phyloP scores from a whole-genome alignment of 2,888 invertebrate species.

The Drosophila parthenogenetica region DNA sequence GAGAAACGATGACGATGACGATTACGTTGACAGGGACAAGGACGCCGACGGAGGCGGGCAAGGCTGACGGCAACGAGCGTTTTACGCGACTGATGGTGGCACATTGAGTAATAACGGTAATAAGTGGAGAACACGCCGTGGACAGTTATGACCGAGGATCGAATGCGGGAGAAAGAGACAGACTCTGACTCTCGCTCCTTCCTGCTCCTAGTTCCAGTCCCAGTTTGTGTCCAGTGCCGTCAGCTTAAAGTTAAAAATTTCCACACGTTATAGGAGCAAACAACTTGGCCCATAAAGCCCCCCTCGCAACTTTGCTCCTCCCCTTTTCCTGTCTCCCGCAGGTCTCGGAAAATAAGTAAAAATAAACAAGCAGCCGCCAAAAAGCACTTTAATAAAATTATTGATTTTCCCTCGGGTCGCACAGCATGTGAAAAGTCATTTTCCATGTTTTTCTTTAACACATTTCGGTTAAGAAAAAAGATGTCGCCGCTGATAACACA shows the following conservation, averaged over 20 bases:
- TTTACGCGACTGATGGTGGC: slow-evolving; percentile 74
- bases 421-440: slow-evolving; percentile 39
- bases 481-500: background rate
- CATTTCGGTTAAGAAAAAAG: background rate
- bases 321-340: slow-evolving; percentile 2
- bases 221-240: slow-evolving; percentile 5
- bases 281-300: background rate
- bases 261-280: slow-evolving; percentile 48
- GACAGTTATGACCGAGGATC: slow-evolving; percentile 9
- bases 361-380: slow-evolving; percentile 32
- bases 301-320: background rate
- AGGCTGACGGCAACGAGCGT: slow-evolving; percentile 75
- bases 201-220: background rate
- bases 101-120: slow-evolving; percentile 75
- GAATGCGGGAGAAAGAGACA: background rate
- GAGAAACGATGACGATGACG: background rate
- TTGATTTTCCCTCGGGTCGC: slow-evolving; percentile 62
- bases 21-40: background rate
- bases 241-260: slow-evolving; percentile 49
- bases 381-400: slow-evolving; percentile 74
- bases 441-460: slow-evolving; percentile 4
- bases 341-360: slow-evolving; percentile 30
- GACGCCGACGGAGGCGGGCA: background rate
- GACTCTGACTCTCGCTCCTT: background rate
- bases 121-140: slow-evolving; percentile 36